These are phyloP conservation scores for Petrocephalus zakoni DNA, from an alignment of 2,113 vertebrate species.

Conservation along the genomic window DNA sequence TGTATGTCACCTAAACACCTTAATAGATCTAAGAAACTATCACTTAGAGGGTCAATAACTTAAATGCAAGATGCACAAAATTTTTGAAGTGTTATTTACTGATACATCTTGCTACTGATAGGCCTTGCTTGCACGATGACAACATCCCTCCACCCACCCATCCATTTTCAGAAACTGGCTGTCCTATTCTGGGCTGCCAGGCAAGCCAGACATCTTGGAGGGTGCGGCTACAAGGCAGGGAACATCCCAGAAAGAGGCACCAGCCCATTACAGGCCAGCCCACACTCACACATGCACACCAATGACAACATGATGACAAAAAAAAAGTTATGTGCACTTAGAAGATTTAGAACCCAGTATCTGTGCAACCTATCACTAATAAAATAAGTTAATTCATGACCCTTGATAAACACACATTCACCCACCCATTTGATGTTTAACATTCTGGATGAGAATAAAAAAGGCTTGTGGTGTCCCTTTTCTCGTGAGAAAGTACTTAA, in stretches of 20 bases:
- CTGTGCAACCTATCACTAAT: not conserved
- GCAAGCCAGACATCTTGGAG: too few species aligned
- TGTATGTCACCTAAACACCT: not conserved
- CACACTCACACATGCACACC: too few species aligned
- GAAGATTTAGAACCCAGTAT: not conserved
- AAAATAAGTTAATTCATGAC: not conserved
- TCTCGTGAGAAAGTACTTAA: not conserved
- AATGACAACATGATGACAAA: too few species aligned
- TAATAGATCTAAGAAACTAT: not conserved
- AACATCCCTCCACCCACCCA: not conserved
- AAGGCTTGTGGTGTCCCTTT: not conserved
- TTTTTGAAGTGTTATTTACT: not conserved
- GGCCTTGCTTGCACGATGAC: not conserved
- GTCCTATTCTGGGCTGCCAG: too few species aligned
- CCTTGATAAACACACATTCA: not conserved
- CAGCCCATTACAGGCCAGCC: too few species aligned
- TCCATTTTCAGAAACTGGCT: too few species aligned
- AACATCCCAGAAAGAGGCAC: too few species aligned
- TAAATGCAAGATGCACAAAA: not conserved
- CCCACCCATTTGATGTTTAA: not conserved
- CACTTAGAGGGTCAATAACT: not conserved
- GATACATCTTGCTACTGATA: not conserved
- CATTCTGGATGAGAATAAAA: not conserved
- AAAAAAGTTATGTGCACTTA: too few species aligned
- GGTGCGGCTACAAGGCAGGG: too few species aligned